Percentiles rank a stretch among this genome's conserved stretches.
Conservation (phyloP, 2,113 vertebrate species). For the Phoxinus phoxinus region DNA sequence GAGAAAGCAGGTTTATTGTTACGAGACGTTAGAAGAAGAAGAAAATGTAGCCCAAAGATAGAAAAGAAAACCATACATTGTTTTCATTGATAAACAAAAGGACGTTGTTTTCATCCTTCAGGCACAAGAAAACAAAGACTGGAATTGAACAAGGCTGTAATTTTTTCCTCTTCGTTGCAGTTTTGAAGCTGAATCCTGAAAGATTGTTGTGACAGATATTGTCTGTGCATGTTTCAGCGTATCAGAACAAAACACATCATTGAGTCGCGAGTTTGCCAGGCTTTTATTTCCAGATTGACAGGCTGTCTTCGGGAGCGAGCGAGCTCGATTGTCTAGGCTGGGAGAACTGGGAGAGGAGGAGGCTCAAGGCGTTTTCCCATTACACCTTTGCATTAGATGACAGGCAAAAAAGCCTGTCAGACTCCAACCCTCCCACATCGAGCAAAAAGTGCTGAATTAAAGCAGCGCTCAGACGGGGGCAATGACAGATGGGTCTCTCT, state of each 20-base stretch:
- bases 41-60: background rate
- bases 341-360: slow-evolving; percentile 27
- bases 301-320: slow-evolving; percentile 43
- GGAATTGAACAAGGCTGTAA: background rate
- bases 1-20: background rate
- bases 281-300: slow-evolving; percentile 46
- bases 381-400: slow-evolving; percentile 45
- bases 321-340: background rate
- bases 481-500: slow-evolving; percentile 57
- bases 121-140: background rate
- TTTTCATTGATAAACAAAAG: background rate
- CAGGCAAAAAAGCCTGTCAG: slow-evolving; percentile 62
- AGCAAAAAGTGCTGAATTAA: slow-evolving; percentile 63
- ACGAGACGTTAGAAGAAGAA: background rate
- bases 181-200: background rate
- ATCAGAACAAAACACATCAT: slow-evolving; percentile 2
- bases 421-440: slow-evolving; percentile 48
- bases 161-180: background rate
- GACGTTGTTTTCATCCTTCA: background rate
- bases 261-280: slow-evolving; percentile 26
- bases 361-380: slow-evolving; percentile 42
- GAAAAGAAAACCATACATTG: background rate
- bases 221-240: background rate
- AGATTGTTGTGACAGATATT: slow-evolving; percentile 26
- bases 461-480: slow-evolving; percentile 34